Base-by-base conservation (phyloP, 92 coral and sea anemone species). In the Epizoanthus illoricatus region DNA sequence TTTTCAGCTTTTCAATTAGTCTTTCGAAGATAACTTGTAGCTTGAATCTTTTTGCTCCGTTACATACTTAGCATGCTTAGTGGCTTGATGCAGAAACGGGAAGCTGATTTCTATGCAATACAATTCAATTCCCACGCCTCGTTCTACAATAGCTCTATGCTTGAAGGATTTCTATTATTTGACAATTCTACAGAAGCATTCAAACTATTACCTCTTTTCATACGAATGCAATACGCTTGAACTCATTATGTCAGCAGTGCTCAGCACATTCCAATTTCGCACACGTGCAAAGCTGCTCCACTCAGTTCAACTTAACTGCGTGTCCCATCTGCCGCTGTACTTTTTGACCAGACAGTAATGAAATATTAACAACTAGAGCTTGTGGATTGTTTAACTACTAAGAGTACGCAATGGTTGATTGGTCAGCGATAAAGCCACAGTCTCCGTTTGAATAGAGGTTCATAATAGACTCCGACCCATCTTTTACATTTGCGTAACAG, bases 151-250 rank as follows among this genome's bases (percentile, higher is more conserved):
- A 71, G 11, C n/a, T 68, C n/a, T 1, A 71, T 71, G 76, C 76
- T 71, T 71, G 58, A 43, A 45, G 19, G 76, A 19, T 47, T 47
- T 71, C 76, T 71, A 10, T 7, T 5, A 71, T 16, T 21, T 8
- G 2, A 43, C 42, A 24, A 49, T 71, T 71, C 16, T 45, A 23
- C 76, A 7, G 15, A 19, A 57, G 59, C 60, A 71, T 71, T 43
- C 40, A 13, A 71, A 71, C 76, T 71, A 21, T 71, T 71, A 71
- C 76, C 76, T 71, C 76, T 10, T 49, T 74, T 74, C 66, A 33
- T 52, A 15, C 1, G 80, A 24, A 24, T 56, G 52, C 17, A 42
- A 21, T 11, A 15, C 66, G 5, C 62, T 55, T 28, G 45, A 73
- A 13, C 13, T 55, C 61, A 49, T 55, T 73, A 21, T 23, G 18